Evolutionary conservation across 2,797 vertebrate species (phyloP), one percentile per base, ranked within the genome.

Genomic region (Sarcoramphus papa): DNA sequence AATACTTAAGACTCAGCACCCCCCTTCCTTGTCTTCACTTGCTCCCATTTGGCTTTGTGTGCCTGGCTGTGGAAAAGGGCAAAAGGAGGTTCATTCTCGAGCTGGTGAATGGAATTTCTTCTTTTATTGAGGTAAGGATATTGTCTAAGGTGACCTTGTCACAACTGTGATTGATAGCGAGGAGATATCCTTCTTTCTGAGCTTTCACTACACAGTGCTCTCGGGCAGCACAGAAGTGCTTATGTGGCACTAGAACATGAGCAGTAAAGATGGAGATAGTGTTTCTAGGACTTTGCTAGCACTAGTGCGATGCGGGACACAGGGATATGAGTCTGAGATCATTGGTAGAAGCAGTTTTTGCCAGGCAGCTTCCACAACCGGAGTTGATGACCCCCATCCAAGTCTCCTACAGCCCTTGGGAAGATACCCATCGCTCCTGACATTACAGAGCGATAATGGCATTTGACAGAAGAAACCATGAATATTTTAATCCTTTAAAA

Each of bases 401-500:
- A 76, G 40, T 33, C 35, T 88, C 2, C 2, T 47, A 25, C 25
- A 90, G 89, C 33, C 59, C 43, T 74, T 93, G 79, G 82, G 65
- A 95, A 91, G 87, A 59, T 53, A 94, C 69, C 82, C 84, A 68
- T 37, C 95, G 79, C 85, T 88, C 27, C 54, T 93, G 91, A 88
- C 67, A n/a, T 86, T 88, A 53, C 41, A 84, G 74, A 88, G 76
- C 3, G 33, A 93, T 92, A 97, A 96, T 79, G 79, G 54, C 82
- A 90, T 93, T 83, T 96, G 96, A 97, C 89, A 90, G 94, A 94
- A 84, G 92, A 94, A 93, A 94, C 73, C 82, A 94, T 96, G 85
- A 97, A 96, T 97, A 95, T 95, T 96, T 97, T 94, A 97, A 83
- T 95, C 73, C 73, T 93, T 93, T 95, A 92, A 96, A 95, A 92